These are phyloP conservation scores for Cynaeus angustus DNA, from an alignment of 2,888 invertebrate species.

Conservation along the genomic window DNA sequence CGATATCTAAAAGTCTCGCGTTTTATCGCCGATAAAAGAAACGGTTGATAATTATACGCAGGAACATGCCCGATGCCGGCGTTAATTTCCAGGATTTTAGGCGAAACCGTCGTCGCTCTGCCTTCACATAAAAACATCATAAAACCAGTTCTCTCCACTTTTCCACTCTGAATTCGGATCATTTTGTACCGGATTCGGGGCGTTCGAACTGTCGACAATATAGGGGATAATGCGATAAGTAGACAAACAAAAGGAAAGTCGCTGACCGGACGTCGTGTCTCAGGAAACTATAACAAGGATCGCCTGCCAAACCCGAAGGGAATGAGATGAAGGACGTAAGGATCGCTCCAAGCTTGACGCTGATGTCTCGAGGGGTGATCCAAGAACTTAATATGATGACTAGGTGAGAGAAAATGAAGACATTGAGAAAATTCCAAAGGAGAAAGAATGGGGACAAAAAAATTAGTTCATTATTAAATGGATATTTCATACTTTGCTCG, in stretches of 20 bases:
- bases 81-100: constrained; percentile 6
- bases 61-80: constrained; percentile 3
- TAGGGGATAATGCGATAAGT: constrained; percentile 44
- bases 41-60: background rate
- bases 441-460: no score
- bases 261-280: constrained; percentile 52
- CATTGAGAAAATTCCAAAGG: background rate
- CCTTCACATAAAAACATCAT: constrained; percentile 33
- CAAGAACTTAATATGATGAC: constrained; percentile 54
- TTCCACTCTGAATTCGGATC: constrained; percentile 17
- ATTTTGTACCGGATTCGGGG: constrained; percentile 34
- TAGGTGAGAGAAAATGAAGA: constrained; percentile 36
- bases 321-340: constrained; percentile 5
- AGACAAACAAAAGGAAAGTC: constrained; percentile 51
- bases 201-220: constrained; percentile 43
- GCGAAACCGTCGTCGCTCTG: background rate
- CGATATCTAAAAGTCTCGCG: no score
- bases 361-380: constrained; percentile 52
- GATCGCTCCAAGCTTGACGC: constrained; percentile 43
- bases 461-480: no score
- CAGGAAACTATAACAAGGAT: constrained; percentile 46
- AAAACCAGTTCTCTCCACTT: constrained; percentile 30
- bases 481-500: no score
- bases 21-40: no score
- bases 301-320: constrained; percentile 19